Conservation (phyloP, 2,888 invertebrate genomes). For the Chalcosyrphus nemorum region DNA sequence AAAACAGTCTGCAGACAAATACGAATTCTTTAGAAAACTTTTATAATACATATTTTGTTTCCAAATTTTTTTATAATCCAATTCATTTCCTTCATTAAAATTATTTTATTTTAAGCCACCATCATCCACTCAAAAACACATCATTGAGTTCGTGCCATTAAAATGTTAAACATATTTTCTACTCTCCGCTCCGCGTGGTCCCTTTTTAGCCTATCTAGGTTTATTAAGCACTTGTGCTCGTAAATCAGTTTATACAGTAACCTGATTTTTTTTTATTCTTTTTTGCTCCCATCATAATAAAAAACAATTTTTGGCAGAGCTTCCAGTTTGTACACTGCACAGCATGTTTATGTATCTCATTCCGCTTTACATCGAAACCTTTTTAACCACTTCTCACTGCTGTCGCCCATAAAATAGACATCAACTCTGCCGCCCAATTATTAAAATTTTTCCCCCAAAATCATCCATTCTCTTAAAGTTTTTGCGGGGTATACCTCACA, state of each 20-base stretch:
- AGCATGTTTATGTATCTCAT: slow-evolving; percentile 5
- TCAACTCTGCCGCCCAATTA: slow-evolving; percentile 54
- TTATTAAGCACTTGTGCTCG: slow-evolving; percentile 32
- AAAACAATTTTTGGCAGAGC: slow-evolving; percentile 44
- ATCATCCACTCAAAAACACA: background rate
- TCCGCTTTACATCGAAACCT: slow-evolving; percentile 19
- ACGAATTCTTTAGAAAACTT: background rate
- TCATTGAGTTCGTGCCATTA: slow-evolving; percentile 9
- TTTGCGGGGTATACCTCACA: slow-evolving; percentile 5
- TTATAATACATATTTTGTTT: background rate
- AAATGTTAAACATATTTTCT: slow-evolving; percentile 16
- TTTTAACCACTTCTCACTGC: slow-evolving; percentile 41
- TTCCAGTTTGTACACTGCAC: slow-evolving; percentile 13
- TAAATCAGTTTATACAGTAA: slow-evolving; percentile 38
- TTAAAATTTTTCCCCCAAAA: slow-evolving; percentile 50
- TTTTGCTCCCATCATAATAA: background rate
- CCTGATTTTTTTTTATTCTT: slow-evolving; percentile 39
- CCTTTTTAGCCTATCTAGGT: slow-evolving; percentile 7
- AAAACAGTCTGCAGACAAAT: background rate
- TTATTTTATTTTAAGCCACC: background rate
- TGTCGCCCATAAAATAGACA: slow-evolving; percentile 52
- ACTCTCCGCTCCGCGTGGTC: background rate
- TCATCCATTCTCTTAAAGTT: slow-evolving; percentile 59
- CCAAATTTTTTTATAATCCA: background rate
- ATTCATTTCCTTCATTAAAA: background rate